Base-by-base conservation (phyloP, 2,888 invertebrate species). In the Drosophila lutescens region DNA sequence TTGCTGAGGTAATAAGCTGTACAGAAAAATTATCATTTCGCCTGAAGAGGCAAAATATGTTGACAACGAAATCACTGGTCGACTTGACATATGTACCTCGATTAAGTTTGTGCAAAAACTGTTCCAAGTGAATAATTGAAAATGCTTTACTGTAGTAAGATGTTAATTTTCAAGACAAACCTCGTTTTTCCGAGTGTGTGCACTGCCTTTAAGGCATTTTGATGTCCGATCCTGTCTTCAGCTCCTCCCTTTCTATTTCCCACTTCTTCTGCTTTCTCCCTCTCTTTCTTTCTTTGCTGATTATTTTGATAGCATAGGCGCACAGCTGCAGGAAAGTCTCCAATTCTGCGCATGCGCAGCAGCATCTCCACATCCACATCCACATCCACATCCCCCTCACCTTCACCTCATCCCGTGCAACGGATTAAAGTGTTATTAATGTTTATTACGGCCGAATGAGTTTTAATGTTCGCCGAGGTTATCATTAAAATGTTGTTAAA, bases 351-450 rank as follows among this genome's bases (percentile, higher is more conserved):
- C 51, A 62, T 58, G 61, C 34, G 69, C 66, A 66, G 46, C 67
- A 47, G 40, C 63, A 23, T 20, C 47, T 30, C 7, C 23, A 6
- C 26, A 26, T 26, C 26, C 26, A 26, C 6, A 26, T 26, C 26
- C 26, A 26, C 6, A 8, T 6, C 43, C 44, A 44, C 20, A 23
- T 2, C 44, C 44, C 46, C 47, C 47, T 34, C 13, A 26, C 12
- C 6, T 20, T 4, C 34, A 41, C 26, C 41, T 44, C 15, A 60
- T 62, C 49, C 60, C 49, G 56, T 58, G 74, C 62, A 30, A 62
- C 74, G 82, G 89, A 90, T 88, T 88, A 89, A 90, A 90, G 86
- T 90, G 89, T 90, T 90, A 89, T 90, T 90, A 90, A 88, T 90
- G 91, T 87, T 90, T 89, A 90, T 90, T 90, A 88, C 78, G 82